Evolutionary conservation across 2,797 vertebrate genomes (phyloP).

Genomic region (Dryobates pubescens): DNA sequence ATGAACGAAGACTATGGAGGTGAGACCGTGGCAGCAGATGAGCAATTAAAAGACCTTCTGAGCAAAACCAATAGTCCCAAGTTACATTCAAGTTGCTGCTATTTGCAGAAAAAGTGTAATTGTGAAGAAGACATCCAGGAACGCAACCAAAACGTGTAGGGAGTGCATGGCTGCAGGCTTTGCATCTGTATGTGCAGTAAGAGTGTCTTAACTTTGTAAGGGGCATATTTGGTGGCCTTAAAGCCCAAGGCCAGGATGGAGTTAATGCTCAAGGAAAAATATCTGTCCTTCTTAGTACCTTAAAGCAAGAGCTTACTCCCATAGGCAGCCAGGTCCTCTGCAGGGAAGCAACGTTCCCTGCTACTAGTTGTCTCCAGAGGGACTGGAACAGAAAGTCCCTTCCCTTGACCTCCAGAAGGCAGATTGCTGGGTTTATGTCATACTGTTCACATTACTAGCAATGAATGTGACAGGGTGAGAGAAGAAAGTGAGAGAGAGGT

Average conservation of each 20-base stretch:
- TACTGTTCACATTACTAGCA: rapidly evolving
- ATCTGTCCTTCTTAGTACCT: not conserved
- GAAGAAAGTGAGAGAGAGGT: not conserved
- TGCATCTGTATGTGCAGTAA: not conserved
- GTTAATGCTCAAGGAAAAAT: not conserved
- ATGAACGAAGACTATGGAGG: not conserved
- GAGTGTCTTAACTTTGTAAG: not conserved
- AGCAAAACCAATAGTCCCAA: not conserved
- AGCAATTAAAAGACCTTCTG: not conserved
- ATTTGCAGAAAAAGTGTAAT: not conserved
- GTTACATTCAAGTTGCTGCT: not conserved
- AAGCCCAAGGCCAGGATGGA: not conserved
- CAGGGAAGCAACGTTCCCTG: not conserved
- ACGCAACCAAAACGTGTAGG: not conserved
- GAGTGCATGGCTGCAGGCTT: not conserved
- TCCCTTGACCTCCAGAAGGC: not conserved
- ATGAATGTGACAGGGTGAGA: not conserved
- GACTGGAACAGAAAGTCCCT: not conserved
- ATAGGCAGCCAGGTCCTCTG: not conserved
- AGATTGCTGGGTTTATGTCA: not conserved
- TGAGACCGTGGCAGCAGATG: not conserved
- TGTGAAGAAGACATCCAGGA: not conserved
- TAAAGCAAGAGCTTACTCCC: not conserved
- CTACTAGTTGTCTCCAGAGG: not conserved
- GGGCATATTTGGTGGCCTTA: not conserved